Base-by-base conservation (phyloP, 1,140 invertebrate genomes). In the Tigriopus japonicus region DNA sequence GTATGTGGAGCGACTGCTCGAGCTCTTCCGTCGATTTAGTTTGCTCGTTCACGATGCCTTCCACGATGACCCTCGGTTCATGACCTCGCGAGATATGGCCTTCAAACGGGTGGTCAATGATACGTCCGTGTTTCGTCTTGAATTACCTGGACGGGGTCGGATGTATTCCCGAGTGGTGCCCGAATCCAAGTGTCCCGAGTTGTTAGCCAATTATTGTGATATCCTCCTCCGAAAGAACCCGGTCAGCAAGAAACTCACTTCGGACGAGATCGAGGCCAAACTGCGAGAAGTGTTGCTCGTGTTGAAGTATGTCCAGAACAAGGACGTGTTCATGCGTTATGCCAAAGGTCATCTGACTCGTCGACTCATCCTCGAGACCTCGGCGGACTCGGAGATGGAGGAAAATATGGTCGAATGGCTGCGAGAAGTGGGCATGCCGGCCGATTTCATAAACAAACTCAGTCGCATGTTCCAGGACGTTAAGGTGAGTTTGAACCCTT, bases 131-230 rank as follows among this genome's bases (percentile, higher is more conserved):
- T 58, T 41, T 42, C 40, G 53, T 10, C 41, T 62, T 24, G 62
- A 63, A 9, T 35, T 63, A 10, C 61, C 61, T 7, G 42, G 13
- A 10, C 42, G 52, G 42, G 43, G 9, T 40, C 60, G 49, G 13
- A 42, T 12, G 49, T 35, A 49, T 43, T 63, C 52, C 42, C 79
- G 79, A 68, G 76, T 74, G 12, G 74, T 75, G 55, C 89, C 89
- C 1, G 95, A 98, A 70, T 98, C 93, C 61, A 93, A 95, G 70
- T 99, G 94, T 76, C 95, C 96, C 15, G 96, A 99, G 75, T 78
- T 99, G 52, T 75, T 99, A 65, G 96, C 96, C 42, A 98, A 98
- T 73, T 99, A 97, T 78, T 98, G 95, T 83, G 96, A 99, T 84
- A 93, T 98, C 86, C 75, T 99, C 65, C 77, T 99, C 65, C 79